Percentiles rank a stretch among this genome's conserved stretches.
Conservation (phyloP, 2,113 vertebrate species). For the Seriola quinqueradiata region DNA sequence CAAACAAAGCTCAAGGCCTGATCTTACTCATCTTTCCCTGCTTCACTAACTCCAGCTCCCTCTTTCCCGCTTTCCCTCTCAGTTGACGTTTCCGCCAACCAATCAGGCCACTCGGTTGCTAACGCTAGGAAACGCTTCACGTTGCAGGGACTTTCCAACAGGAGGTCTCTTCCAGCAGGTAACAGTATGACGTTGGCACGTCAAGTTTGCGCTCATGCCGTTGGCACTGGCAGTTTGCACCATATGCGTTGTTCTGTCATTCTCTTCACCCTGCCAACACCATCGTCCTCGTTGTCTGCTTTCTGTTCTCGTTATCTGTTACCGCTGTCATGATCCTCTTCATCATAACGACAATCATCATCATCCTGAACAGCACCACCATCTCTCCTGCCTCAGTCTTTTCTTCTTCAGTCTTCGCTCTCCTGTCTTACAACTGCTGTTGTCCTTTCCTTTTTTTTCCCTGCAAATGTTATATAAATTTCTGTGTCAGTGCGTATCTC, state of each 20-base stretch:
- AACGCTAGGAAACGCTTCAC: slow-evolving; percentile 93
- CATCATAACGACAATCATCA: neutral
- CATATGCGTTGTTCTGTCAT: no score
- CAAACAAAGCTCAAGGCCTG: neutral
- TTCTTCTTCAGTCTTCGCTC: neutral
- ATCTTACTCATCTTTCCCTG: slow-evolving; percentile 64
- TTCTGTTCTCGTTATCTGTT: slow-evolving; percentile 4
- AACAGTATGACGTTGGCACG: slow-evolving; percentile 65
- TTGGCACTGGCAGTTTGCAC: no score
- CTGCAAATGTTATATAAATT: neutral
- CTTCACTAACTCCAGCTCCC: slow-evolving; percentile 64
- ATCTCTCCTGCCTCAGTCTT: neutral
- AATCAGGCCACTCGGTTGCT: slow-evolving; percentile 87
- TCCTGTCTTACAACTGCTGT: neutral
- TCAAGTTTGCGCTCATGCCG: neutral
- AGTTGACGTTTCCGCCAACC: slow-evolving; percentile 88
- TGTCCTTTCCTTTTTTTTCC: neutral
- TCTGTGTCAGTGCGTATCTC: neutral
- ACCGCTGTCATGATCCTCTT: neutral
- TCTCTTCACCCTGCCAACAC: no score
- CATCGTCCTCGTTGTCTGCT: neutral
- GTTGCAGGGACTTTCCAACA: slow-evolving; percentile 92
- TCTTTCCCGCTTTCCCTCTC: slow-evolving; percentile 84
- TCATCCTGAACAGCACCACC: slow-evolving; percentile 2
- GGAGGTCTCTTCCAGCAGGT: slow-evolving; percentile 92